phyloP scores from a whole-genome alignment of 2,113 vertebrate species.

The Sprattus sprattus region DNA sequence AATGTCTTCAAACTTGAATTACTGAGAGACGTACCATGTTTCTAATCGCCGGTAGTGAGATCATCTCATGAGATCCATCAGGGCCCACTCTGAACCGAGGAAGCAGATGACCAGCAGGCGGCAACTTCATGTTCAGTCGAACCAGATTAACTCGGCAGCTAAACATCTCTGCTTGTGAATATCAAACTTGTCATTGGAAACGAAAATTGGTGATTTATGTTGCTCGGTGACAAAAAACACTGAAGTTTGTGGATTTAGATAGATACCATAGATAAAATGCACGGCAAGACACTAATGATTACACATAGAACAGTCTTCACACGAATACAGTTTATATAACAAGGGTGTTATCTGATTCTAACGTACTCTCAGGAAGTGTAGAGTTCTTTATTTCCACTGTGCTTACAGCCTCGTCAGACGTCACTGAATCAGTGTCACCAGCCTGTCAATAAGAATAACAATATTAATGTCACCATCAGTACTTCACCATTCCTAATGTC shows the following conservation, averaged over 20 bases:
- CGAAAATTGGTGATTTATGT: background rate
- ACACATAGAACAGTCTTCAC: background rate
- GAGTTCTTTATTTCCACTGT: background rate
- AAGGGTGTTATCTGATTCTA: background rate
- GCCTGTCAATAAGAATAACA: background rate
- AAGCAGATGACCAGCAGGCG: constrained; percentile 24
- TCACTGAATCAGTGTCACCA: background rate
- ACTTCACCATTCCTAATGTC: background rate
- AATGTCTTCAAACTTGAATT: background rate
- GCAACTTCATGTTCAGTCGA: constrained; percentile 40
- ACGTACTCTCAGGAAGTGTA: background rate
- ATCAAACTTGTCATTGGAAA: constrained; percentile 15
- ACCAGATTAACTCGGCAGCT: constrained; percentile 22
- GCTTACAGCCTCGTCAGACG: background rate
- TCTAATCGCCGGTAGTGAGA: constrained; percentile 36
- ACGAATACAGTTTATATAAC: background rate
- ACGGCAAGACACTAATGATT: background rate
- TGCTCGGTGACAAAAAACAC: background rate
- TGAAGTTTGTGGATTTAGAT: background rate
- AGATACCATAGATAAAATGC: background rate
- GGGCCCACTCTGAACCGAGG: constrained; percentile 44
- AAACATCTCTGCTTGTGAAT: background rate
- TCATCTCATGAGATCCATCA: constrained; percentile 1
- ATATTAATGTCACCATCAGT: background rate
- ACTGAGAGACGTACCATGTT: constrained; percentile 39